Conservation (phyloP, 2,113 vertebrate genomes). For the Sminthopsis crassicaudata region DNA sequence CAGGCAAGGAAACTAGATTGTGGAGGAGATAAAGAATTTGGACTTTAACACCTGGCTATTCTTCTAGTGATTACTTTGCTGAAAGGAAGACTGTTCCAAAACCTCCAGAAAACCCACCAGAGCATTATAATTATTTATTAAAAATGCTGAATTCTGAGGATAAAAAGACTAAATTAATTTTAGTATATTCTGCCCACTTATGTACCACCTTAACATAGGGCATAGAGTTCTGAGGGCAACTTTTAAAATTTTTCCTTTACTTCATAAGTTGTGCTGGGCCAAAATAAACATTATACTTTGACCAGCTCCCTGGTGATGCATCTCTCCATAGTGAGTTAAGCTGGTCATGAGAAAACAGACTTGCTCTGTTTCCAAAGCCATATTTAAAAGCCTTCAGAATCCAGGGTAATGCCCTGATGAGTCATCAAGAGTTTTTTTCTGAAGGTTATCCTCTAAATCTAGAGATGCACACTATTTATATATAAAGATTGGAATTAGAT, state of each 20-base stretch:
- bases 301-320: not conserved
- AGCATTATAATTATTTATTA: not conserved
- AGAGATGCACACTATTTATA: not conserved
- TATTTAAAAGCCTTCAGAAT: not conserved
- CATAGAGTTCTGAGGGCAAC: not conserved
- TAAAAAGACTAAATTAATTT: not conserved
- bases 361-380: not conserved
- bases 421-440: not conserved
- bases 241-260: not conserved
- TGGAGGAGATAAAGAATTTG: no score
- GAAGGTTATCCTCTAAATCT: not conserved
- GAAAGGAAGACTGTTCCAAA: no score
- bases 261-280: not conserved
- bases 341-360: not conserved
- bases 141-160: not conserved
- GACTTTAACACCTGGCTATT: no score
- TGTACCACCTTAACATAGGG: not conserved
- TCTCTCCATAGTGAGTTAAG: not conserved
- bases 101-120: no score
- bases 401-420: not conserved
- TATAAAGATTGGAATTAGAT: not conserved
- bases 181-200: not conserved
- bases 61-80: no score
- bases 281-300: not conserved
- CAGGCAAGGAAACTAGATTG: no score